A percentile compares a stretch with the other conserved stretches of the same genome.
phyloP scores from a whole-genome alignment of 2,113 vertebrate genomes.

The Saguinus imperator region DNA sequence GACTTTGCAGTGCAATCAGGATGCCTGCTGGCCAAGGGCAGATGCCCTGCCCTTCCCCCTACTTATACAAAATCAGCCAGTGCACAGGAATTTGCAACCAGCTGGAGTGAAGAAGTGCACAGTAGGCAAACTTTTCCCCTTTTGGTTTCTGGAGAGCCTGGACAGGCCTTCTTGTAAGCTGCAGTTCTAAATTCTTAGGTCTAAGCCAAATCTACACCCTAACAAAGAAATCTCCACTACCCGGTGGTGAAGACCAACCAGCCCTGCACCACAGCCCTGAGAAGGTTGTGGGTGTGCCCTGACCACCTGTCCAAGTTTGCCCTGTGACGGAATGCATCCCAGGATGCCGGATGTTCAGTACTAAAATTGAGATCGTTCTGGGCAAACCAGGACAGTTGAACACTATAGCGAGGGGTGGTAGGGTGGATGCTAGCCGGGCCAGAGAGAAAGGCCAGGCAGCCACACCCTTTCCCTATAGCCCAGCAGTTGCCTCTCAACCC shows the following conservation, averaged over 20 bases:
- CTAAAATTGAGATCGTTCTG: not conserved
- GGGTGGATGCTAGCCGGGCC: not conserved
- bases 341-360: not conserved
- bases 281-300: not conserved
- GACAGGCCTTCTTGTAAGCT: slow-evolving; percentile 21
- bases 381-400: not conserved
- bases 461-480: not conserved
- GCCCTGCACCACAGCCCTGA: not conserved
- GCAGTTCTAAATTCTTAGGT: not conserved
- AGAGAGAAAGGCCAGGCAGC: not conserved
- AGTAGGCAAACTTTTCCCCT: not conserved
- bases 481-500: not conserved
- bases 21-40: not conserved
- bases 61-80: not conserved
- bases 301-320: not conserved
- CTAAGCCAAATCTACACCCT: not conserved
- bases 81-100: slow-evolving; percentile 29
- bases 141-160: slow-evolving; percentile 16
- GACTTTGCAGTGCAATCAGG: not conserved
- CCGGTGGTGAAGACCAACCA: not conserved
- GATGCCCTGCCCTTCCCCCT: not conserved
- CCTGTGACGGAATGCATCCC: not conserved
- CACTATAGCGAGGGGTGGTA: not conserved
- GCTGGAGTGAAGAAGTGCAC: not conserved
- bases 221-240: not conserved